These are phyloP conservation scores for Mellivora capensis DNA, from an alignment of 2,113 vertebrate genomes.

Conservation along the genomic window DNA sequence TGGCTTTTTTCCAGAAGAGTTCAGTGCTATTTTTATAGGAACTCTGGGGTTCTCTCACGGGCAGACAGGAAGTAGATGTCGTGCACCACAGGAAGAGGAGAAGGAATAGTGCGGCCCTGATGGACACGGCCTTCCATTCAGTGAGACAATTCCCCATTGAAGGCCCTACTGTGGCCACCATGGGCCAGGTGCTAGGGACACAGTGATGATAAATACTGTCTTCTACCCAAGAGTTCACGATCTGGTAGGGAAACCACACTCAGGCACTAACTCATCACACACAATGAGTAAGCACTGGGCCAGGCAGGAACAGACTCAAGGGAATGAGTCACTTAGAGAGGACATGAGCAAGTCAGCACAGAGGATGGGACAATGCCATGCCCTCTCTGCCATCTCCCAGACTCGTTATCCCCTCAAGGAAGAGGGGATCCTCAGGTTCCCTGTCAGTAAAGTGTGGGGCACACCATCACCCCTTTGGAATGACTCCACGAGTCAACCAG, in stretches of 20 bases:
- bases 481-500: neutral
- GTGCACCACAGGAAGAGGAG: neutral
- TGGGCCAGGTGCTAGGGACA: neutral
- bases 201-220: neutral
- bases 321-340: neutral
- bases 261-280: neutral
- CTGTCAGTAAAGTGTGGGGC: neutral
- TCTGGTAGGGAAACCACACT: neutral
- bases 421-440: neutral
- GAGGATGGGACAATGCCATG: neutral
- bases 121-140: neutral
- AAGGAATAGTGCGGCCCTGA: fast-evolving
- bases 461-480: neutral
- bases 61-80: neutral
- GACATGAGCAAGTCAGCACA: neutral
- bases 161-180: no score
- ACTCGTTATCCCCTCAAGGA: neutral
- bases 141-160: neutral
- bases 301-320: no score
- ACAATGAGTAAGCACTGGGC: neutral
- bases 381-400: neutral
- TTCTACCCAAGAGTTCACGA: neutral
- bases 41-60: neutral
- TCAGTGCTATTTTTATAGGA: neutral
- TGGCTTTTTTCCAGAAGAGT: neutral